Percentiles rank a stretch among this genome's conserved stretches.
These are phyloP conservation scores for Columba livia DNA, from an alignment of 2,113 vertebrate genomes.

Conservation along the genomic window DNA sequence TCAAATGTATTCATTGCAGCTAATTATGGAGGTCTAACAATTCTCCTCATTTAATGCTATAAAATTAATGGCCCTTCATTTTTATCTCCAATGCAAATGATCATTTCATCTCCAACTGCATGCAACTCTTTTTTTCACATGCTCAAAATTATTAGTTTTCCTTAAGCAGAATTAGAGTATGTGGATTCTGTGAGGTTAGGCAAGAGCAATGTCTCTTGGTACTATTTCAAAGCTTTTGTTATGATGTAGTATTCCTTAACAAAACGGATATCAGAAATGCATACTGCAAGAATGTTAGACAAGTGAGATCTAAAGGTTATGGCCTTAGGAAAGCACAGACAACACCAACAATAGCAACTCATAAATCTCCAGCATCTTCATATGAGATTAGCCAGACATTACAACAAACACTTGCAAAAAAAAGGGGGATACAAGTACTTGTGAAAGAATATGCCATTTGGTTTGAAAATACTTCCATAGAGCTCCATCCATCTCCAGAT, in stretches of 20 bases:
- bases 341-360: constrained; percentile 11
- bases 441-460: background rate
- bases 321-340: background rate
- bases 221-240: constrained; percentile 47
- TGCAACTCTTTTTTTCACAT: constrained; percentile 36
- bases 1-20: constrained; percentile 67
- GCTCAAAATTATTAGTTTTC: constrained; percentile 66
- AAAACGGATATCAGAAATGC: constrained; percentile 39
- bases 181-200: constrained; percentile 34
- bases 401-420: constrained; percentile 25
- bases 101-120: constrained; percentile 60
- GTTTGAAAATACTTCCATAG: background rate
- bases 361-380: constrained; percentile 44
- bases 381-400: constrained; percentile 13
- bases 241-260: constrained; percentile 14
- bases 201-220: constrained; percentile 2
- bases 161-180: constrained; percentile 48
- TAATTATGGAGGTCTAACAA: constrained; percentile 73
- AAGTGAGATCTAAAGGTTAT: constrained; percentile 21
- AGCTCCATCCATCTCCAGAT: background rate
- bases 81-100: constrained; percentile 72
- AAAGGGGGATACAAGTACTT: background rate
- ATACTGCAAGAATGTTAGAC: background rate
- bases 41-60: constrained; percentile 73
- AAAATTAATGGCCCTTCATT: constrained; percentile 79